A percentile compares a stretch with the other conserved stretches of the same genome.
phyloP scores from a whole-genome alignment of 2,888 invertebrate genomes.

The Scelioninae gen. 2 region DNA sequence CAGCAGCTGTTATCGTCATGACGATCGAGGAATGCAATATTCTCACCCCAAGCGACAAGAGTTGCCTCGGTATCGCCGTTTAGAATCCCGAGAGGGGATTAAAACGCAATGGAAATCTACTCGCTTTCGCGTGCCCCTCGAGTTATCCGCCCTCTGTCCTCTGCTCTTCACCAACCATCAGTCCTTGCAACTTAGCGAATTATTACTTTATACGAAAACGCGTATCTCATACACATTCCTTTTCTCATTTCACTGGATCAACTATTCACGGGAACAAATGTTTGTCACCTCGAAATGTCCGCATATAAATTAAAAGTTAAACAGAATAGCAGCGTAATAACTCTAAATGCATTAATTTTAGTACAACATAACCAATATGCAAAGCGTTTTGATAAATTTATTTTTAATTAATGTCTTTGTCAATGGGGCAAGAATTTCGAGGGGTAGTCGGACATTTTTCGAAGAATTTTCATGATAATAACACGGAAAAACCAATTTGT shows the following conservation, averaged over 20 bases:
- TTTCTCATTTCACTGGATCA: conserved; percentile 40
- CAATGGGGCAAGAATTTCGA: too few relatives aligned
- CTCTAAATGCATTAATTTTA: too few relatives aligned
- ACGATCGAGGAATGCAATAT: conserved; percentile 76
- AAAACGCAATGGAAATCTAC: conserved; percentile 75
- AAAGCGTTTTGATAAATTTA: too few relatives aligned
- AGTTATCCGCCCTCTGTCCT: conserved; percentile 61
- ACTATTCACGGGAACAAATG: conserved; percentile 30
- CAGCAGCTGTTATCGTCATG: conserved; percentile 73
- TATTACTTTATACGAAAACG: conserved; percentile 52
- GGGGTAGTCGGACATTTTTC: too few relatives aligned
- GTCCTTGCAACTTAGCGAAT: conserved; percentile 46
- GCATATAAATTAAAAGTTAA: conserved; percentile 19
- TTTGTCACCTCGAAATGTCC: conserved; percentile 29
- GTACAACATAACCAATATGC: too few relatives aligned
- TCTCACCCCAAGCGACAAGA: conserved; percentile 75
- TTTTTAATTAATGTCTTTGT: too few relatives aligned
- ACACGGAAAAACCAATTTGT: too few relatives aligned
- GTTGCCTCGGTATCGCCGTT: conserved; percentile 72
- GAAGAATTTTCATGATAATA: too few relatives aligned
- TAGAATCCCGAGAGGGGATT: conserved; percentile 71
- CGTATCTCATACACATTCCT: conserved; percentile 40
- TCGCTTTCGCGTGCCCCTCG: conserved; percentile 62
- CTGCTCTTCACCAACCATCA: conserved; percentile 34
- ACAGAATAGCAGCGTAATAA: too few relatives aligned